Conservation (phyloP, 2,113 vertebrate genomes). For the Grammomys dolichurus region DNA sequence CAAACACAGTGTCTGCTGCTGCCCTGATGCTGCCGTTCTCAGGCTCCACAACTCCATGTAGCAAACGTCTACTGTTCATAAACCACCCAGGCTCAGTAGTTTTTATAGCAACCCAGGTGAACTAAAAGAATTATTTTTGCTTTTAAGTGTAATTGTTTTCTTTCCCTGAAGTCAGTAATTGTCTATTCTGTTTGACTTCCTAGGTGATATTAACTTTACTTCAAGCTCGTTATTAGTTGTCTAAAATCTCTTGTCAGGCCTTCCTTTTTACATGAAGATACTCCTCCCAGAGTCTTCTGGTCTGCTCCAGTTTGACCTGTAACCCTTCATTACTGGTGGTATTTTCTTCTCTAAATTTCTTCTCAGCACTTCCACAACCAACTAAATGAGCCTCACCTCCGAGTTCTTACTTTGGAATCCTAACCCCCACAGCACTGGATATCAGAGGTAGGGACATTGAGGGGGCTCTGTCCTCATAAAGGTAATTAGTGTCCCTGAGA, state of each 20-base stretch:
- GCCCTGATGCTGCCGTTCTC: background rate
- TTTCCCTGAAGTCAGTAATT: slow-evolving; percentile 19
- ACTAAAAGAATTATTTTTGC: background rate
- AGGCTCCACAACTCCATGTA: background rate
- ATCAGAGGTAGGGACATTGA: background rate
- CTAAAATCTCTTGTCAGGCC: slow-evolving; percentile 9
- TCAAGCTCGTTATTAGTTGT: background rate
- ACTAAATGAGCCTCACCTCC: background rate
- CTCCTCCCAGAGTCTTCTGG: background rate
- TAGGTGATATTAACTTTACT: slow-evolving; percentile 9
- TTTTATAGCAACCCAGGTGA: background rate
- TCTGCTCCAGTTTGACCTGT: background rate
- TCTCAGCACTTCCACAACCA: background rate
- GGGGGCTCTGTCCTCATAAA: background rate
- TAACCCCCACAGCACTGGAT: background rate
- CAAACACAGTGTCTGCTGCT: background rate
- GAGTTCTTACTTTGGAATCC: no score
- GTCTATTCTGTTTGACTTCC: slow-evolving; percentile 30
- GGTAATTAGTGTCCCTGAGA: background rate
- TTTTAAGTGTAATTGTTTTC: slow-evolving; percentile 36
- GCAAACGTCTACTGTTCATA: background rate
- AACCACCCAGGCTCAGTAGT: background rate
- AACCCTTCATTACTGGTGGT: background rate
- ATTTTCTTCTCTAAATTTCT: background rate
- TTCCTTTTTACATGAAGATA: background rate